Base-by-base conservation (phyloP, 2,113 vertebrate species). In the Notarius quadriscutis region DNA sequence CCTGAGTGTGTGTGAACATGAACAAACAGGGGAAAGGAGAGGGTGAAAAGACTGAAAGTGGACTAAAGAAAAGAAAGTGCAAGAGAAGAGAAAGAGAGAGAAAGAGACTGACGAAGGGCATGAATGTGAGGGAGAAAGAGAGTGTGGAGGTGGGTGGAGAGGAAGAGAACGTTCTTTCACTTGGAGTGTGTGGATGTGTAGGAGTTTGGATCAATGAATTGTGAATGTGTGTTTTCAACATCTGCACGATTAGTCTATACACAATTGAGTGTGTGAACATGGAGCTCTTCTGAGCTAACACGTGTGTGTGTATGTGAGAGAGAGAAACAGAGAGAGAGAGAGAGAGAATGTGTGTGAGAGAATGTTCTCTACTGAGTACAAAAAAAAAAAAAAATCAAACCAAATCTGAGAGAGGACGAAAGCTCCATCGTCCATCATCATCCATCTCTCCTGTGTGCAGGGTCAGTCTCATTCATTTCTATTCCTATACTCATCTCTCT, bases 141-240 rank as follows among this genome's bases (percentile, higher is more conserved):
- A 53, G 81, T 71, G 89, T 90, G 90, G 91, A 86, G 86, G 90
- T 65, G 53, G 90, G 60, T 84, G 90, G 86, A 82, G 77, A 83
- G 78, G 87, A 86, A 91, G 88, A 90, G 89, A 89, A 88, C 89
- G 86, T 92, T 87, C 86, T 87, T 87, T 87, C 81, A 77, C 81
- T 77, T 71, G 5, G 72, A 55, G 88, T 87, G 65, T 86, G 78
- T 88, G 89, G 88, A 88, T 80, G 77, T 81, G 89, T 87, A 48
- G 84, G 86, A 78, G 69, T 83, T 65, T 57, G 81, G 81, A 87
- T 83, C 81, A 83, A 83, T 83, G 81, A 84, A 78, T 65, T 88
- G 87, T 74, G 80, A 65, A 84, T 87, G 83, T 63, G 48, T 80
- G 51, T 79, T 79, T 87, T 55, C 75, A 69, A 79, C 80, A 83